These are phyloP conservation scores for Oscheius sp. DNA, from an alignment of 2,888 invertebrate species.

Conservation along the genomic window DNA sequence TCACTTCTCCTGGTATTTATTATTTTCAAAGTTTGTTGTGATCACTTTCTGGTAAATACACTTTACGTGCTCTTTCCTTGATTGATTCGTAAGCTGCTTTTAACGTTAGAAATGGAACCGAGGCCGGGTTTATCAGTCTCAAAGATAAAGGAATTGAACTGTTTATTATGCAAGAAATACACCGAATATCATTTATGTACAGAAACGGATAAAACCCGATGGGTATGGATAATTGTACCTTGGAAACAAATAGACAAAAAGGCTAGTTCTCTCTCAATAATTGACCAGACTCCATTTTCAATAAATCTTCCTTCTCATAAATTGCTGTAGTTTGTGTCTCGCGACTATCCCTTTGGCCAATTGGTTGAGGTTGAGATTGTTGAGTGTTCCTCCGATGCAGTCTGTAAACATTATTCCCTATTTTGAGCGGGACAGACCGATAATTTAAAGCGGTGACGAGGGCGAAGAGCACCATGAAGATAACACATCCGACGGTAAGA, in stretches of 20 bases:
- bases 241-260: not conserved
- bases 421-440: not conserved
- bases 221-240: not conserved
- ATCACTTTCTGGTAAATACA: no score
- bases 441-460: slow-evolving; percentile 10
- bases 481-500: slow-evolving; percentile 6
- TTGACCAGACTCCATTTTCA: not conserved
- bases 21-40: no score
- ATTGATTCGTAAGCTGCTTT: not conserved
- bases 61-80: not conserved
- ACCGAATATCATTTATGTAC: slow-evolving; percentile 13
- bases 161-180: slow-evolving; percentile 2
- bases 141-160: not conserved
- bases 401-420: not conserved
- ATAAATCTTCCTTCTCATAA: slow-evolving; percentile 9
- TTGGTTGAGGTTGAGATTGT: not conserved
- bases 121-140: no score
- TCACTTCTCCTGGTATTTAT: no score
- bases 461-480: slow-evolving; percentile 16
- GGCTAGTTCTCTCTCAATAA: not conserved
- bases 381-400: not conserved
- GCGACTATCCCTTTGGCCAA: not conserved
- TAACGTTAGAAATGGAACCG: not conserved
- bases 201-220: not conserved
- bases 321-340: slow-evolving; percentile 14